Percentiles rank a stretch among this genome's conserved stretches.
phyloP scores from a whole-genome alignment of 92 coral and sea anemone species.

The Epizoanthus stellaris region DNA sequence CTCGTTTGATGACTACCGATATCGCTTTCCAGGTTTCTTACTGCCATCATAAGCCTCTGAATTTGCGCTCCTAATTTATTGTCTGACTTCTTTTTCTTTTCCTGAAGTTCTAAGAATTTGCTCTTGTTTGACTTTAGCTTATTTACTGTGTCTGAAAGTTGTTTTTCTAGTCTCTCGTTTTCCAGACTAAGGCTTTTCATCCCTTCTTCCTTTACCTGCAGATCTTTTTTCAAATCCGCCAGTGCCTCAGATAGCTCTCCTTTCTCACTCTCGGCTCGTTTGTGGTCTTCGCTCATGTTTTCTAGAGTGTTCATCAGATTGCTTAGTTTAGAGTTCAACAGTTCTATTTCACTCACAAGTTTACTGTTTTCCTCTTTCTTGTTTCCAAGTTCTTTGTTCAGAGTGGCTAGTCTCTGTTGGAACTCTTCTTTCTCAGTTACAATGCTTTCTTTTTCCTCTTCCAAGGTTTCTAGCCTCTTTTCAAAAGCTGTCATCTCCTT shows the following conservation, averaged over 20 bases:
- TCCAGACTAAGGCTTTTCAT: background rate
- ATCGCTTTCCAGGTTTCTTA: constrained; percentile 65
- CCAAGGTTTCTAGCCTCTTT: constrained; percentile 52
- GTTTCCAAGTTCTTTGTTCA: constrained; percentile 34
- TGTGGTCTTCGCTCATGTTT: constrained; percentile 53
- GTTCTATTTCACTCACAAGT: constrained; percentile 34
- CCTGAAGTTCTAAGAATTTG: constrained; percentile 69
- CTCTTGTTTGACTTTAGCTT: constrained; percentile 23
- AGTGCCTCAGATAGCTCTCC: constrained; percentile 16
- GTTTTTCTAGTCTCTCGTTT: constrained; percentile 15
- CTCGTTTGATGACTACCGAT: constrained; percentile 51
- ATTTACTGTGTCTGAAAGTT: constrained; percentile 6
- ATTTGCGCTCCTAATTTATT: constrained; percentile 72
- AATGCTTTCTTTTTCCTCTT: constrained; percentile 35
- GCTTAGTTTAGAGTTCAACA: constrained; percentile 20
- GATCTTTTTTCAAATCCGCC: background rate
- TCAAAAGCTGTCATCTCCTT: constrained; percentile 48
- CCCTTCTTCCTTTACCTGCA: constrained; percentile 6
- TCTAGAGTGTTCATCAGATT: constrained; percentile 8
- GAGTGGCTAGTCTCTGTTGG: constrained; percentile 10
- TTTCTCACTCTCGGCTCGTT: constrained; percentile 17
- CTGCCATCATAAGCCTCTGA: constrained; percentile 53
- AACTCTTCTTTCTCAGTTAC: constrained; percentile 2
- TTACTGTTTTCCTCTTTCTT: constrained; percentile 22
- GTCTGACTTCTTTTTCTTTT: constrained; percentile 64